These are phyloP conservation scores for Amia ocellicauda DNA, from an alignment of 2,113 vertebrate genomes.

Conservation along the genomic window DNA sequence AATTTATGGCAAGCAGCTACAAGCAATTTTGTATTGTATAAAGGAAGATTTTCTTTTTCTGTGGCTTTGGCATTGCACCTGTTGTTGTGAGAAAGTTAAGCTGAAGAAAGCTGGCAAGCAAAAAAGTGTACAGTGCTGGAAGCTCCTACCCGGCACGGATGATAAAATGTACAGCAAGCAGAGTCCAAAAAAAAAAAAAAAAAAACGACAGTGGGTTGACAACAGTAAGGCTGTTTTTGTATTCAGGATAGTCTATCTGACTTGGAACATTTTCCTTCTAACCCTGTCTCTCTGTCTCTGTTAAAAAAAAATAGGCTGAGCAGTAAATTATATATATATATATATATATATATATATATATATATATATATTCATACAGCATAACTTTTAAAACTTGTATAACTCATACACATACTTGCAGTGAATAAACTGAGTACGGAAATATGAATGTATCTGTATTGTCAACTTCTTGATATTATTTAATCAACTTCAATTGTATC, in stretches of 20 bases:
- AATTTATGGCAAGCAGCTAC: conserved; percentile 15
- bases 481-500: too few species aligned
- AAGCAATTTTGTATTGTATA: conserved; percentile 4
- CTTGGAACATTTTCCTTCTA: not conserved
- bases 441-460: too few species aligned
- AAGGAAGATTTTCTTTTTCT: not conserved
- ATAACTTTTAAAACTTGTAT: too few species aligned
- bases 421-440: too few species aligned
- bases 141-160: not conserved
- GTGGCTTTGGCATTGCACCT: not conserved
- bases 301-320: too few species aligned
- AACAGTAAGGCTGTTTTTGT: conserved; percentile 15
- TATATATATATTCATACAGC: too few species aligned
- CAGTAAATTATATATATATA: too few species aligned
- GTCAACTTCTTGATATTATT: too few species aligned
- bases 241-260: conserved; percentile 12
- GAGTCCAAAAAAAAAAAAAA: not conserved
- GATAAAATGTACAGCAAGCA: conserved; percentile 6
- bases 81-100: not conserved
- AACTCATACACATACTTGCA: too few species aligned
- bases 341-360: too few species aligned
- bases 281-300: conserved; percentile 17
- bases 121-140: not conserved
- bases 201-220: not conserved
- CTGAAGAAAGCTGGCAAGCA: not conserved